Conservation (phyloP, 2,888 invertebrate species). For the Orchestes rusci region DNA sequence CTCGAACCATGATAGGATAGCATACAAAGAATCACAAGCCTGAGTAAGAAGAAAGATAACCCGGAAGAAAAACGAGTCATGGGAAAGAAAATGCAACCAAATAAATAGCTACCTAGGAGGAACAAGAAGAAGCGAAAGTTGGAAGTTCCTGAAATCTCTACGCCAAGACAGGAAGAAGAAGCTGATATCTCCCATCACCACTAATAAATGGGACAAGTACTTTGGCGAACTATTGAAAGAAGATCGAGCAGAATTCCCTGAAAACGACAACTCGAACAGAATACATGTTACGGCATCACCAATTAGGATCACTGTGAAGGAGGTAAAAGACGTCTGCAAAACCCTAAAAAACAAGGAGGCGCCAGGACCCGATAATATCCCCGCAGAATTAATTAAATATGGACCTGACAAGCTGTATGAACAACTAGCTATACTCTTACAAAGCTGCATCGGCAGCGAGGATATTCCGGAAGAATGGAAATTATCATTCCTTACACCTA, state of each 20-base stretch:
- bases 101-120: conserved; percentile 6
- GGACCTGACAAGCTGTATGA: no score
- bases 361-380: not conserved
- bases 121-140: conserved; percentile 7
- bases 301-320: conserved; percentile 3
- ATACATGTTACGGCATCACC: conserved; percentile 2
- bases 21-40: not conserved
- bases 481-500: conserved; percentile 2
- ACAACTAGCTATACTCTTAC: conserved; percentile 2
- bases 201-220: conserved; percentile 4
- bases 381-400: no score
- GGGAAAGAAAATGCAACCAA: conserved; percentile 7
- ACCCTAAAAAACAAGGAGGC: conserved; percentile 5
- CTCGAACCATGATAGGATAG: not conserved
- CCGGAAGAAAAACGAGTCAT: conserved; percentile 1
- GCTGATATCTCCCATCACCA: conserved; percentile 5
- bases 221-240: conserved; percentile 1
- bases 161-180: conserved; percentile 3
- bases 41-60: conserved; percentile 4
- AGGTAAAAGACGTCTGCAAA: conserved; percentile 4
- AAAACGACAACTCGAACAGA: conserved; percentile 3
- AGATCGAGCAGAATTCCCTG: conserved; percentile 2
- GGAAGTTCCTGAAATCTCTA: conserved; percentile 3
- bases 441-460: conserved; percentile 5
- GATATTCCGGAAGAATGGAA: conserved; percentile 13